phyloP scores from a whole-genome alignment of 92 coral and sea anemone genomes.

The Epizoanthus ramosus region DNA sequence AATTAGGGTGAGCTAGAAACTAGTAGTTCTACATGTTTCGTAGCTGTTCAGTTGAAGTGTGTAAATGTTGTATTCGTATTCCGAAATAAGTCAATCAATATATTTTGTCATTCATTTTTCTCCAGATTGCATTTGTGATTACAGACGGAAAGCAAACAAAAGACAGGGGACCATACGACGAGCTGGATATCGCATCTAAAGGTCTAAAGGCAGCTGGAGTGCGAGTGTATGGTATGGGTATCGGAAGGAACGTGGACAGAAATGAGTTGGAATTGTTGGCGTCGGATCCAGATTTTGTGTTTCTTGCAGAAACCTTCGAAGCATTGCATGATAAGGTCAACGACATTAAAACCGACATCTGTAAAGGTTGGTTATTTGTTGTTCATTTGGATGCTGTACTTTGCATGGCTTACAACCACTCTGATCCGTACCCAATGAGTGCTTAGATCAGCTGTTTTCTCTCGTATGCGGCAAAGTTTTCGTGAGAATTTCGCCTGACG shows the following conservation, averaged over 20 bases:
- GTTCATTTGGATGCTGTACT: neutral
- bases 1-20: too few species aligned
- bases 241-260: slow-evolving; percentile 12
- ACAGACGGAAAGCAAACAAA: slow-evolving; percentile 41
- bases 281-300: slow-evolving; percentile 32
- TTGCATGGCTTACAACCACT: neutral
- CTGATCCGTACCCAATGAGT: neutral
- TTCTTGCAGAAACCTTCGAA: neutral
- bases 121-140: slow-evolving; percentile 28
- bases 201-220: slow-evolving; percentile 30
- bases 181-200: slow-evolving; percentile 40
- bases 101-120: neutral
- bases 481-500: too few species aligned
- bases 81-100: too few species aligned
- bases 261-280: slow-evolving; percentile 20
- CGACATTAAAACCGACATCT: slow-evolving; percentile 27
- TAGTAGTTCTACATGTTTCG: too few species aligned
- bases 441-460: neutral
- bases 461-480: too few species aligned
- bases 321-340: slow-evolving; percentile 24
- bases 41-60: too few species aligned
- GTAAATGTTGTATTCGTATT: too few species aligned
- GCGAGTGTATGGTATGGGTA: slow-evolving; percentile 16
- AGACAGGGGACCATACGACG: slow-evolving; percentile 16
- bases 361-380: neutral